Percentiles rank a stretch among this genome's conserved stretches.
These are phyloP conservation scores for Pelodytes ibericus DNA, from an alignment of 2,797 vertebrate species.

Conservation along the genomic window DNA sequence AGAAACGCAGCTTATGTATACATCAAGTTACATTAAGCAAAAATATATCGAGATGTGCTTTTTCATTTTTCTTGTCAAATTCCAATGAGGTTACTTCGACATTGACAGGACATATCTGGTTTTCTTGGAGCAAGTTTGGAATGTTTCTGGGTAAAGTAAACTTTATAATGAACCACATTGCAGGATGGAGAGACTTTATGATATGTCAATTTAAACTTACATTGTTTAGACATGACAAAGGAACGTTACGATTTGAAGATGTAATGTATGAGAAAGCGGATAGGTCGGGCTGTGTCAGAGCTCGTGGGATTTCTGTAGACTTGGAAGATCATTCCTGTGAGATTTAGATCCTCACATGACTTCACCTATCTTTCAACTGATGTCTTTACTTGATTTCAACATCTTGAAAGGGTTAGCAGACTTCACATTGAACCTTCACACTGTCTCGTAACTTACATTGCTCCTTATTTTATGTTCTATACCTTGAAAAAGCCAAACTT, in stretches of 20 bases:
- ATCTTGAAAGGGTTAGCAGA: conserved; percentile 32
- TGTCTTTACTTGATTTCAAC: conserved; percentile 27
- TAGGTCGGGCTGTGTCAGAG: conserved; percentile 28
- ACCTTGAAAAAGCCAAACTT: conserved; percentile 18
- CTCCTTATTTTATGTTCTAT: not conserved
- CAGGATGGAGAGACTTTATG: conserved; percentile 21
- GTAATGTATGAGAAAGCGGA: conserved; percentile 45
- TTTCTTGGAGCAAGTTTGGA: conserved; percentile 30
- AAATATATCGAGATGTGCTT: not conserved
- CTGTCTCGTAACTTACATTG: not conserved
- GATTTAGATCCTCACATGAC: conserved; percentile 45
- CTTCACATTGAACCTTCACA: conserved; percentile 30
- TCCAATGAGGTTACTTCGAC: not conserved
- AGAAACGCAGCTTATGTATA: too few species aligned
- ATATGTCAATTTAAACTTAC: conserved; percentile 50
- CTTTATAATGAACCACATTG: conserved; percentile 52
- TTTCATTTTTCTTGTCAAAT: not conserved
- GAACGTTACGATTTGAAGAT: conserved; percentile 38
- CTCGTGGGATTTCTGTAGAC: conserved; percentile 44
- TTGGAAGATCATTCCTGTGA: conserved; percentile 44
- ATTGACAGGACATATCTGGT: not conserved
- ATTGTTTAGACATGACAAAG: conserved; percentile 54
- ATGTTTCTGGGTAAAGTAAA: conserved; percentile 42
- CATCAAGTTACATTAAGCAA: not conserved
- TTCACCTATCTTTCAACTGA: conserved; percentile 44